Evolutionary conservation across 2,888 invertebrate species (phyloP).

Genomic region (Ophioninae sp.): DNA sequence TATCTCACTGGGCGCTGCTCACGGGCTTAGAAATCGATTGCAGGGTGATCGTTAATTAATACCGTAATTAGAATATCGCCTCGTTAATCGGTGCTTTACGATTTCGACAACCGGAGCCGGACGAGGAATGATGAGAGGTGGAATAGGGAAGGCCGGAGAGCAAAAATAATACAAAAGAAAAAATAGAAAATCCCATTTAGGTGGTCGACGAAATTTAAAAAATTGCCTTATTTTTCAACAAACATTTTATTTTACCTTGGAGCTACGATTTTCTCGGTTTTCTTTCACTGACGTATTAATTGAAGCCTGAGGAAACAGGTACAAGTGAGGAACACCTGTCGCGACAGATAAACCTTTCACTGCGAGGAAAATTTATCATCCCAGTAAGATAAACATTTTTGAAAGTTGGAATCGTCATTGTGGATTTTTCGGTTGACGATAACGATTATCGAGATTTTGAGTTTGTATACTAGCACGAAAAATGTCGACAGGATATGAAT

Average conservation of each 20-base stretch:
- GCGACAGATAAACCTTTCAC: background rate
- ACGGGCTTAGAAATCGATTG: constrained; percentile 51
- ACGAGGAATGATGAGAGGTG: constrained; percentile 24
- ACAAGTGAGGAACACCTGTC: background rate
- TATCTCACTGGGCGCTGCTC: constrained; percentile 15
- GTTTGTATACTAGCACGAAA: no score
- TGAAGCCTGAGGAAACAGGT: background rate
- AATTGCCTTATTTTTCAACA: no score
- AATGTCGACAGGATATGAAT: no score
- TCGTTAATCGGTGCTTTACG: constrained; percentile 46
- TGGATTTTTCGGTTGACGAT: no score
- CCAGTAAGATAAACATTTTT: no score
- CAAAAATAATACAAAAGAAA: no score
- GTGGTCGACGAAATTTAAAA: no score
- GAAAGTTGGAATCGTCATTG: no score
- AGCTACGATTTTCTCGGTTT: background rate
- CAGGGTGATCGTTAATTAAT: constrained; percentile 58
- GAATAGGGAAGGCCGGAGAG: no score
- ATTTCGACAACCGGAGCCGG: constrained; percentile 30
- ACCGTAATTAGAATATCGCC: constrained; percentile 59
- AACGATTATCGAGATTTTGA: no score
- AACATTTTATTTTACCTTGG: background rate
- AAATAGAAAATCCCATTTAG: no score
- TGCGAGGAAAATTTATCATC: background rate
- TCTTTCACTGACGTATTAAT: background rate